phyloP scores from a whole-genome alignment of 2,888 invertebrate genomes.

The Amphipoea oculea region DNA sequence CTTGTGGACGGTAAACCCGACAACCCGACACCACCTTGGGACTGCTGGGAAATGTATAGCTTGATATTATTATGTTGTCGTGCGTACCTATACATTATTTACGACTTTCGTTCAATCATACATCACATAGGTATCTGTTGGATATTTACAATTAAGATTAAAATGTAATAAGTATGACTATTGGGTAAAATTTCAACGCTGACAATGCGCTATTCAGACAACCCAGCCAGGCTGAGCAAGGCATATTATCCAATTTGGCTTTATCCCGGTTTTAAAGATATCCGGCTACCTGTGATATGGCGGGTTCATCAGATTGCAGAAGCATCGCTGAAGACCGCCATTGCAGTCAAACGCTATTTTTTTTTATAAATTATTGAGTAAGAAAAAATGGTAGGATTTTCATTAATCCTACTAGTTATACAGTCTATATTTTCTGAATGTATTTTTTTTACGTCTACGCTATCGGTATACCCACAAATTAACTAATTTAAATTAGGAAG shows the following conservation, averaged over 20 bases:
- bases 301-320: background rate
- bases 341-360: background rate
- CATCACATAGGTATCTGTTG: background rate
- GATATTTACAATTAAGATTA: background rate
- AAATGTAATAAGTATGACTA: background rate
- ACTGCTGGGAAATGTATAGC: too few relatives aligned
- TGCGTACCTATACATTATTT: background rate
- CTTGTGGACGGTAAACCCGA: too few relatives aligned
- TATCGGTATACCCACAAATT: background rate
- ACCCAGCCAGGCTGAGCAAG: background rate
- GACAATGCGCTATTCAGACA: background rate
- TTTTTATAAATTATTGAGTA: background rate
- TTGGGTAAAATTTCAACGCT: background rate
- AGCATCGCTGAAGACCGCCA: background rate
- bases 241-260: background rate
- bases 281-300: background rate
- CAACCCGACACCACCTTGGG: too few relatives aligned
- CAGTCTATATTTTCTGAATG: background rate
- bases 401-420: background rate
- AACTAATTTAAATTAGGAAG: too few relatives aligned
- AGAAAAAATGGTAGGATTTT: background rate
- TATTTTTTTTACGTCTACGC: background rate
- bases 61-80: too few relatives aligned
- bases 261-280: background rate
- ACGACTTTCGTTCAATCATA: background rate